A percentile compares a stretch with the other conserved stretches of the same genome.
Evolutionary conservation across 1,140 invertebrate species (phyloP).

Genomic region (Pseudoatta argentina): DNA sequence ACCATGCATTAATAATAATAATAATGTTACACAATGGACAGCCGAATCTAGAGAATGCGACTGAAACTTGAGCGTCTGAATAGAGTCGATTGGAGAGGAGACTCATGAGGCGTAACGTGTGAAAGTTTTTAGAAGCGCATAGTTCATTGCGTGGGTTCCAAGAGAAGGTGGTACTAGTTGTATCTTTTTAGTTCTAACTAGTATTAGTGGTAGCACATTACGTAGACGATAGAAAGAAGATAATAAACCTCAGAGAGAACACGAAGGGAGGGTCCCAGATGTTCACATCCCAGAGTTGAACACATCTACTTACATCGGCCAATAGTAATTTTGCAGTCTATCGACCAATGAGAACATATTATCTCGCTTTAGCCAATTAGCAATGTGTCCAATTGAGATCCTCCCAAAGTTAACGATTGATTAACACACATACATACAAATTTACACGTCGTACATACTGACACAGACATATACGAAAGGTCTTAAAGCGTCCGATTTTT

Average conservation of each 20-base stretch:
- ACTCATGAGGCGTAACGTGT: constrained; percentile 42
- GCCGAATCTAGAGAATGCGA: constrained; percentile 49
- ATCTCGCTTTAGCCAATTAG: too few relatives aligned
- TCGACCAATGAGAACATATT: too few relatives aligned
- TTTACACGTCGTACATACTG: constrained; percentile 1
- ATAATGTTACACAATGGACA: constrained; percentile 48
- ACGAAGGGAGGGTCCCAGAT: constrained; percentile 25
- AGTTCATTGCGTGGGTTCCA: constrained; percentile 70
- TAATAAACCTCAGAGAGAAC: constrained; percentile 50
- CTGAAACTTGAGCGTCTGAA: constrained; percentile 6
- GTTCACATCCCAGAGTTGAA: too few relatives aligned
- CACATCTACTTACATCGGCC: too few relatives aligned
- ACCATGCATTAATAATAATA: constrained; percentile 79
- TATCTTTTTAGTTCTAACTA: constrained; percentile 72
- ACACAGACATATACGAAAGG: constrained; percentile 11
- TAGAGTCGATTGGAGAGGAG: not conserved
- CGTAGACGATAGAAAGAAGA: constrained; percentile 60
- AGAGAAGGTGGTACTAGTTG: constrained; percentile 66
- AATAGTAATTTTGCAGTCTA: too few relatives aligned
- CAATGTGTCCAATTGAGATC: too few relatives aligned
- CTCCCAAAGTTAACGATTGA: constrained; percentile 11
- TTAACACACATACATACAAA: constrained; percentile 44
- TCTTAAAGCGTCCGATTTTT: constrained; percentile 16
- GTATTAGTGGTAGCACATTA: constrained; percentile 71
- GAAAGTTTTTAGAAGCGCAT: constrained; percentile 59